Conservation (phyloP, 2,888 invertebrate genomes). For the Merodon equestris region DNA sequence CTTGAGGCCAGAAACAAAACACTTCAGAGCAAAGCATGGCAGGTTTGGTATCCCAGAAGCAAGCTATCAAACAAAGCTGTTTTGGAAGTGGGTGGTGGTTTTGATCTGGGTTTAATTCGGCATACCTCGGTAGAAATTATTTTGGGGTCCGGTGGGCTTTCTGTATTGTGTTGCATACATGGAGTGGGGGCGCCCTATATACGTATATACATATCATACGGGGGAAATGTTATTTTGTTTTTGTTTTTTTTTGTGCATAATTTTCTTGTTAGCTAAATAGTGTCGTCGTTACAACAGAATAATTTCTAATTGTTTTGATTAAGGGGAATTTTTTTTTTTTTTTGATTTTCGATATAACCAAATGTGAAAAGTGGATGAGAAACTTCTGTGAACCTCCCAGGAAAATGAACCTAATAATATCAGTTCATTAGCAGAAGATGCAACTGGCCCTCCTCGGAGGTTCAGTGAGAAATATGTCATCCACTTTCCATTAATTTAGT, state of each 20-base stretch:
- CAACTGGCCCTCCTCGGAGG: neutral
- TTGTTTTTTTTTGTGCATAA: conserved; percentile 11
- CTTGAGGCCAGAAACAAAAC: conserved; percentile 37
- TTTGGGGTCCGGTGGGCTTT: conserved; percentile 76
- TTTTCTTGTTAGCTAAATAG: conserved; percentile 17
- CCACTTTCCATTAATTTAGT: conserved; percentile 62
- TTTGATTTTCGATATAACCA: conserved; percentile 33
- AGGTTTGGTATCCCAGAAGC: conserved; percentile 41
- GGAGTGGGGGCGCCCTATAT: conserved; percentile 69
- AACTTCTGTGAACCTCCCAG: neutral
- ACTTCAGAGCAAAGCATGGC: conserved; percentile 26
- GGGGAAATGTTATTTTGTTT: conserved; percentile 42
- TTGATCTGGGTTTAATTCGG: conserved; percentile 12
- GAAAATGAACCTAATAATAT: neutral
- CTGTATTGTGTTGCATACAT: conserved; percentile 73
- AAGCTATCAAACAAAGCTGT: conserved; percentile 47
- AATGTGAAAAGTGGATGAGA: conserved; percentile 44
- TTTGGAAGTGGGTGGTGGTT: conserved; percentile 4
- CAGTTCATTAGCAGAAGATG: neutral
- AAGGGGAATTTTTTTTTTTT: neutral
- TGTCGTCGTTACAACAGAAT: conserved; percentile 21
- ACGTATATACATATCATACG: conserved; percentile 54
- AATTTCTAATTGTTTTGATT: conserved; percentile 7
- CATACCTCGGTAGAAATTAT: conserved; percentile 67
- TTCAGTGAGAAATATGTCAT: conserved; percentile 43